These are phyloP conservation scores for Carassius gibelio DNA, from an alignment of 2,113 vertebrate species.

Conservation along the genomic window DNA sequence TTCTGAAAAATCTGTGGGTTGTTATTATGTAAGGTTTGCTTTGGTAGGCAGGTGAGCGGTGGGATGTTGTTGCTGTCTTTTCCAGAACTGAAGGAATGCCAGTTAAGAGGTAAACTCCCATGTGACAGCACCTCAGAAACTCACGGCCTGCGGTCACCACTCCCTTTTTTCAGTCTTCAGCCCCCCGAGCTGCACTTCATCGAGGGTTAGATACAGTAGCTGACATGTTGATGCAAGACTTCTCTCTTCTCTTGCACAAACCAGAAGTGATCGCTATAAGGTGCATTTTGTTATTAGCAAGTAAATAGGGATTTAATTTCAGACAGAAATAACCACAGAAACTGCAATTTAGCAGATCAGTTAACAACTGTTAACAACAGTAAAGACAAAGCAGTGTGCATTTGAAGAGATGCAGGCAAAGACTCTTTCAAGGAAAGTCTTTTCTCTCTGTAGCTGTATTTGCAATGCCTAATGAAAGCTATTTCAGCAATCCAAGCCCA, in stretches of 20 bases:
- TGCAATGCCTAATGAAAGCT: not conserved
- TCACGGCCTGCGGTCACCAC: slow-evolving; percentile 64
- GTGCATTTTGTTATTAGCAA: not conserved
- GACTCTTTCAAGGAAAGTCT: not conserved
- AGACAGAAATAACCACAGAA: not conserved
- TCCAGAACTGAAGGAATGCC: not conserved
- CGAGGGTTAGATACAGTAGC: slow-evolving; percentile 38
- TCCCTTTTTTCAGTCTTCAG: slow-evolving; percentile 60
- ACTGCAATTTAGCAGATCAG: not conserved
- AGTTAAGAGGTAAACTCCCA: slow-evolving; percentile 16
- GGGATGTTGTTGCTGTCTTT: not conserved
- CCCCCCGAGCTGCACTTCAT: slow-evolving; percentile 46
- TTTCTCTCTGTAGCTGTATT: not conserved
- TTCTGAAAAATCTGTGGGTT: not conserved
- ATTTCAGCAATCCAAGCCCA: not conserved
- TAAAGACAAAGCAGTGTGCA: not conserved
- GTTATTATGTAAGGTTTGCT: slow-evolving; percentile 26
- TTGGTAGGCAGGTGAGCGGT: not conserved
- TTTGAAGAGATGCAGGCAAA: not conserved
- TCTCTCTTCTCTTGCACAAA: slow-evolving; percentile 30
- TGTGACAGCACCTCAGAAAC: slow-evolving; percentile 17
- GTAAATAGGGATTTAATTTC: not conserved
- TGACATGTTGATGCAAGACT: slow-evolving; percentile 68
- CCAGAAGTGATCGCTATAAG: slow-evolving; percentile 2
- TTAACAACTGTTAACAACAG: not conserved